phyloP scores from a whole-genome alignment of 2,888 invertebrate species.

The Hecatera dysodea region DNA sequence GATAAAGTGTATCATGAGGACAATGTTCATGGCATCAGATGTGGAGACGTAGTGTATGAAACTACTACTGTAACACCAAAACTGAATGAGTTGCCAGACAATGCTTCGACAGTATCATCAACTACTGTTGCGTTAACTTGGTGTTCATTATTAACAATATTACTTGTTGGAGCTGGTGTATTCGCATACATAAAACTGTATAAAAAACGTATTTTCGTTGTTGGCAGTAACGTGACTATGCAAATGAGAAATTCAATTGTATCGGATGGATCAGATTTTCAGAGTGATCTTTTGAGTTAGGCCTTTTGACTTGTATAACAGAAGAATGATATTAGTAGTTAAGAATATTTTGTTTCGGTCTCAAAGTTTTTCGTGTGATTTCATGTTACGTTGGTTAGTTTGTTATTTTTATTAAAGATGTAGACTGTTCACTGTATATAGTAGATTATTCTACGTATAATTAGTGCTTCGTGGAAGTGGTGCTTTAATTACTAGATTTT shows the following conservation, averaged over 20 bases:
- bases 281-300: constrained; percentile 66
- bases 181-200: constrained; percentile 59
- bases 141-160: constrained; percentile 68
- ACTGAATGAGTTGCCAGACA: background rate
- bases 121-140: constrained; percentile 63
- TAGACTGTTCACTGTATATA: background rate
- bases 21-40: constrained; percentile 85
- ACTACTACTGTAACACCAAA: constrained; percentile 33
- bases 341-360: constrained; percentile 12
- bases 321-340: background rate
- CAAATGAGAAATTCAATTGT: constrained; percentile 74
- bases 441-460: background rate
- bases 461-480: background rate
- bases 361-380: constrained; percentile 28
- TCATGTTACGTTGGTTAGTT: constrained; percentile 21
- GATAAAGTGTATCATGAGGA: constrained; percentile 86
- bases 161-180: constrained; percentile 60
- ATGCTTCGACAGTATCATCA: constrained; percentile 37
- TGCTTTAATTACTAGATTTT: constrained; percentile 20
- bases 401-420: constrained; percentile 3
- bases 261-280: constrained; percentile 73
- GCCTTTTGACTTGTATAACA: background rate
- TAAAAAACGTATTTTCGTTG: constrained; percentile 54
- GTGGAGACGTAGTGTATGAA: constrained; percentile 73
- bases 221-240: constrained; percentile 68